These are phyloP conservation scores for Fregetta grallaria DNA, from an alignment of 2,113 vertebrate species.

Conservation along the genomic window DNA sequence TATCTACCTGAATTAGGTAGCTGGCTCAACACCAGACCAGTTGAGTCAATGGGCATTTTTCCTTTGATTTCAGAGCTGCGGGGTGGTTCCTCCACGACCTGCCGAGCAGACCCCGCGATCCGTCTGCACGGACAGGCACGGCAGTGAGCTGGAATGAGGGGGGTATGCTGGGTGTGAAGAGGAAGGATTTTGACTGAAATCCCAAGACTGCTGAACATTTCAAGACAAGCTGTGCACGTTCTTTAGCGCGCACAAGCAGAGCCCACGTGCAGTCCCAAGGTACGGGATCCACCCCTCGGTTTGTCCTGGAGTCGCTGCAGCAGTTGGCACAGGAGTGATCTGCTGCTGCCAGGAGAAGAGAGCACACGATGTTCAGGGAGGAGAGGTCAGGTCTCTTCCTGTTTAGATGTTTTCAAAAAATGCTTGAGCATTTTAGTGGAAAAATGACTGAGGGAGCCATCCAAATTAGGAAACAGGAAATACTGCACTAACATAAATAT, in stretches of 20 bases:
- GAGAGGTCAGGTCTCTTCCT: slow-evolving; percentile 60
- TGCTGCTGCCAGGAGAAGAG: slow-evolving; percentile 25
- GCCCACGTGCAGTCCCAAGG: not conserved
- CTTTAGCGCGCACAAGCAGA: not conserved
- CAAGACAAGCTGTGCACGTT: not conserved
- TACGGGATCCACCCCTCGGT: not conserved
- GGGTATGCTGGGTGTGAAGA: not conserved
- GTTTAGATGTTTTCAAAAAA: slow-evolving; percentile 46
- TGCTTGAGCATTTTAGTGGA: slow-evolving; percentile 22
- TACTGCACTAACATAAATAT: not conserved
- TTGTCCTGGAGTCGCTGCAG: not conserved
- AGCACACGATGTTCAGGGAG: slow-evolving; percentile 45
- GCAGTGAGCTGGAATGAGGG: not conserved
- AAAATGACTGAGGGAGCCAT: slow-evolving; percentile 14
- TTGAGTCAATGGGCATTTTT: not conserved
- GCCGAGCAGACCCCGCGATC: fast-evolving
- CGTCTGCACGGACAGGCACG: fast-evolving
- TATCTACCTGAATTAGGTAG: not conserved
- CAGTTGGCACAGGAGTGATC: not conserved
- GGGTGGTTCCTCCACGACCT: not conserved
- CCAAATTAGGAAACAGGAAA: slow-evolving; percentile 26
- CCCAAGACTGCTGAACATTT: not conserved
- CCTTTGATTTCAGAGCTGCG: not conserved
- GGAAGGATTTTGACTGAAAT: not conserved
- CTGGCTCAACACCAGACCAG: not conserved